Base-by-base conservation (phyloP, 2,797 vertebrate species). In the Oophaga sylvatica region DNA sequence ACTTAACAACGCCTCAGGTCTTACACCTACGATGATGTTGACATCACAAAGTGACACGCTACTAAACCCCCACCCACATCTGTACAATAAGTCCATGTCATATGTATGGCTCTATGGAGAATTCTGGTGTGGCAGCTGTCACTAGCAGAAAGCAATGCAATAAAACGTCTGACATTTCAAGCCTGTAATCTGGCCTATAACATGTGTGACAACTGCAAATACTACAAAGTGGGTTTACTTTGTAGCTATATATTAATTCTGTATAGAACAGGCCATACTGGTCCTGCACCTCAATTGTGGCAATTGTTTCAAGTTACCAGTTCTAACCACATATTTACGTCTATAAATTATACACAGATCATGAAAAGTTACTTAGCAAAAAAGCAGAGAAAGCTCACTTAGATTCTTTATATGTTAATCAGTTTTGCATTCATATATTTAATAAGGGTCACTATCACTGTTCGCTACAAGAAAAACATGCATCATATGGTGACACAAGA, bases 171-270 rank as follows among this genome's bases (percentile, higher is more conserved):
- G 83, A 89, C 70, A 85, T 81, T 86, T 86, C 59, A 78, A 35
- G 59, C 9, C 68, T 81, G 70, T 81, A 81, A 88, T 81, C 79
- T 85, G 68, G 67, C 63, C 67, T 75, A 48, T 22, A 76, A 48
- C 87, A 35, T 85, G 71, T 81, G 82, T 85, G 83, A 88, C 87
- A 88, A 59, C 78, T 88, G 87, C 19, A 85, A 81, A 81, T 81
- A 15, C 67, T 75, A n/a, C 22, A 85, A 80, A 88, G 65, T 75
- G n/a, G 48, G 48, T 53, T 53, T 26, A 26, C 11, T 53, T 53
- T 41, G 29, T 80, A 75, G 53, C 35, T 11, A 26, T 45, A 29
- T 53, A 41, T 56, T 87, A n/a, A 71, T 19, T 41, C 15, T 29
- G 19, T 41, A 56, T 13, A 20, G 29, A n/a, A 73, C 75, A 35